These are phyloP conservation scores for Anoplolepis gracilipes DNA, from an alignment of 1,140 invertebrate genomes.

Conservation along the genomic window DNA sequence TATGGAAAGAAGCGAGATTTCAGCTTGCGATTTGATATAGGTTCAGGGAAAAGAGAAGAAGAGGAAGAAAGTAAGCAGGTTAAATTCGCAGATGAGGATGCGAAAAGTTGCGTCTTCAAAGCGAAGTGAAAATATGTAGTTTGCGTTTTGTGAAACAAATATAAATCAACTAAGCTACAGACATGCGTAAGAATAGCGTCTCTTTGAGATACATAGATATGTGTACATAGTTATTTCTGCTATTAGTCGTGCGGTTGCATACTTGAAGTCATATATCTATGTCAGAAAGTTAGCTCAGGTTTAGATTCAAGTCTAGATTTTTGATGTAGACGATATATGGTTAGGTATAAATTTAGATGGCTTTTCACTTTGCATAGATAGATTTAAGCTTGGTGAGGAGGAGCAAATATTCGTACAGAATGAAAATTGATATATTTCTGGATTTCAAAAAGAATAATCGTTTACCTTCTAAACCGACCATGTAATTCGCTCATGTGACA, in stretches of 20 bases:
- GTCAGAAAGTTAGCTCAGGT: neutral
- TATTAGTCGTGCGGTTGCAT: neutral
- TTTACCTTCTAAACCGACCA: neutral
- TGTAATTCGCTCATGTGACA: no score
- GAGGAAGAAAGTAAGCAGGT: no score
- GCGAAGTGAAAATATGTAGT: slow-evolving; percentile 46
- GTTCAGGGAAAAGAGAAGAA: neutral
- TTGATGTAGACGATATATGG: neutral
- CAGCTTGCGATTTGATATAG: neutral
- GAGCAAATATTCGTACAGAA: slow-evolving; percentile 2
- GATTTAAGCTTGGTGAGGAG: neutral
- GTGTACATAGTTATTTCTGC: neutral
- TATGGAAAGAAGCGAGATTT: neutral
- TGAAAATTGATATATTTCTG: slow-evolving; percentile 13
- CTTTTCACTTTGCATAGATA: neutral
- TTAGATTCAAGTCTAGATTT: slow-evolving; percentile 2
- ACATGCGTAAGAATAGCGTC: neutral
- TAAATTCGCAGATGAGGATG: neutral
- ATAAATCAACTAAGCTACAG: slow-evolving; percentile 6
- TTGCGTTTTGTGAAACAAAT: slow-evolving; percentile 24
- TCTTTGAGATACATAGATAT: neutral
- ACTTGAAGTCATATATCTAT: neutral
- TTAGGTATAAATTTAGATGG: slow-evolving; percentile 10
- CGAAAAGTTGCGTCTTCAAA: slow-evolving; percentile 26
- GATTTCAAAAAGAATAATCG: neutral